Evolutionary conservation across 2,888 invertebrate species (phyloP).

Genomic region (Cheilosia scutellata): DNA sequence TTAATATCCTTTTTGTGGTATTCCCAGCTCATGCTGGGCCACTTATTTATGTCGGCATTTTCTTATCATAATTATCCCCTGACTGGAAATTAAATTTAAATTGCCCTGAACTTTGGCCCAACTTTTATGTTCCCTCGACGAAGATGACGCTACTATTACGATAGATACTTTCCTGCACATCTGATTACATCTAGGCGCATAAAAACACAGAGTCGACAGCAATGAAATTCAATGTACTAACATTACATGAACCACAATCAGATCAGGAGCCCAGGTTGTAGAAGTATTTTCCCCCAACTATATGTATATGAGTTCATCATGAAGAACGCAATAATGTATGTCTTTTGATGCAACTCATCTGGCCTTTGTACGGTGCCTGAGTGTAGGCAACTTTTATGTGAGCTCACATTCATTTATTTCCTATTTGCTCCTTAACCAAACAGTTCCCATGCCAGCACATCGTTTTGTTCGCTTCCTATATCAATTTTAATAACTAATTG

Average conservation of each 20-base stretch:
- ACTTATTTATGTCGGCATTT: background rate
- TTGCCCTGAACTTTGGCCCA: constrained; percentile 21
- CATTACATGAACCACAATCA: constrained; percentile 33
- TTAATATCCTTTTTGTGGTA: constrained; percentile 19
- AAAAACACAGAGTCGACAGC: constrained; percentile 6
- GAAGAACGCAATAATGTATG: constrained; percentile 23
- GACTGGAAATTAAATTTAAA: constrained; percentile 37
- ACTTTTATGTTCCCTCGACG: constrained; percentile 12
- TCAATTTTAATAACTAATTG: constrained; percentile 48
- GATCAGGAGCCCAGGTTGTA: background rate
- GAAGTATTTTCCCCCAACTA: background rate
- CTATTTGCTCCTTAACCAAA: constrained; percentile 22
- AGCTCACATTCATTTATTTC: constrained; percentile 30
- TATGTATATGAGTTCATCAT: constrained; percentile 30
- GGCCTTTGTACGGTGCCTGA: background rate
- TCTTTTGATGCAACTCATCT: constrained; percentile 30
- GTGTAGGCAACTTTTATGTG: constrained; percentile 15
- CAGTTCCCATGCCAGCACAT: constrained; percentile 1
- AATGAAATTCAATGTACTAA: constrained; percentile 17
- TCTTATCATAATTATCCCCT: constrained; percentile 14
- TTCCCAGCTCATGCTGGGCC: background rate
- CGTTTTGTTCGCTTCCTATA: constrained; percentile 16
- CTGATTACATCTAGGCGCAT: background rate
- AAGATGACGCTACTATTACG: background rate
- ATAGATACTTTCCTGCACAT: constrained; percentile 2